Conservation (phyloP, 2,888 invertebrate species). For the Hirtodrosophila cameraria region DNA sequence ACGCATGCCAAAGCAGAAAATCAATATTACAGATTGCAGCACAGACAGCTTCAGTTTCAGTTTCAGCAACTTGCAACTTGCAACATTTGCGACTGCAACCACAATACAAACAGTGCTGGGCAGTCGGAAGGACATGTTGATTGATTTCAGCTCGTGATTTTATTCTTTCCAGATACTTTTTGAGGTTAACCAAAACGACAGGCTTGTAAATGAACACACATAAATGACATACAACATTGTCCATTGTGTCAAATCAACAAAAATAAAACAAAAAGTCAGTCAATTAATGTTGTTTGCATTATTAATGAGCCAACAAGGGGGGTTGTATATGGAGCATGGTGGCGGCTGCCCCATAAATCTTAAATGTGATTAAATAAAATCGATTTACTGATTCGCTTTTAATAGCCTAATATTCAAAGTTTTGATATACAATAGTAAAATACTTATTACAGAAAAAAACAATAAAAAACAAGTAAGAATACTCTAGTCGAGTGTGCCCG, state of each 20-base stretch:
- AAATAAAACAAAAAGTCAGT: background rate
- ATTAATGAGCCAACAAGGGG: constrained; percentile 1
- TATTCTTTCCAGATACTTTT: background rate
- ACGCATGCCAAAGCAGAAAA: constrained; percentile 55
- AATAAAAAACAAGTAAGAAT: too few relatives aligned
- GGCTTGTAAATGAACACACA: background rate
- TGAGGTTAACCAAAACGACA: background rate
- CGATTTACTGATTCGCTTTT: constrained; percentile 4
- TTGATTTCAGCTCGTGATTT: constrained; percentile 25
- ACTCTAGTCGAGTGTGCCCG: too few relatives aligned
- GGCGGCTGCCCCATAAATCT: background rate
- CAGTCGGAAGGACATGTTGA: constrained; percentile 24
- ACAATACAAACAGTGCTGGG: background rate
- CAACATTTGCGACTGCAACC: too few relatives aligned
- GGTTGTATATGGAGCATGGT: background rate
- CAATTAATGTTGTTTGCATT: constrained; percentile 6
- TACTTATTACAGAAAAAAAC: too few relatives aligned
- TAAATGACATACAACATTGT: too few relatives aligned
- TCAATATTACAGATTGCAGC: constrained; percentile 52
- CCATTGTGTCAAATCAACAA: too few relatives aligned
- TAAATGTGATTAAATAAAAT: constrained; percentile 1
- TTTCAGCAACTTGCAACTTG: too few relatives aligned
- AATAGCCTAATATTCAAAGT: too few relatives aligned
- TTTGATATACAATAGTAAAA: too few relatives aligned
- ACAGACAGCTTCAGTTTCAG: constrained; percentile 1